Evolutionary conservation across 2,797 vertebrate species (phyloP).

Genomic region (Phataginus tricuspis): DNA sequence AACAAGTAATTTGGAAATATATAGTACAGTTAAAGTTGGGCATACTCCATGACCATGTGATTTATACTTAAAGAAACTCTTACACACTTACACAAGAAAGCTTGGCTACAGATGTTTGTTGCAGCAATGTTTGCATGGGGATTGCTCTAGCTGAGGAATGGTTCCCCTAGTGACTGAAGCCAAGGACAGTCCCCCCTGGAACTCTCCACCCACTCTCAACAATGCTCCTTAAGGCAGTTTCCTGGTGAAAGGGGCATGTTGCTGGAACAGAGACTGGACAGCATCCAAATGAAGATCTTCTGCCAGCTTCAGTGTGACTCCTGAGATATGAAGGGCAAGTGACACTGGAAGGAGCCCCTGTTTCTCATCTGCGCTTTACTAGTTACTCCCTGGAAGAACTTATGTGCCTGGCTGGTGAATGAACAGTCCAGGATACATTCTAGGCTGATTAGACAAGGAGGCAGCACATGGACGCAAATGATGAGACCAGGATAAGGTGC

Average conservation of each 20-base stretch:
- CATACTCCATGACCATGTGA: accelerated
- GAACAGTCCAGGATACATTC: not conserved
- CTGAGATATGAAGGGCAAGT: not conserved
- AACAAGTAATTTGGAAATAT: not conserved
- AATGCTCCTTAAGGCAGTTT: not conserved
- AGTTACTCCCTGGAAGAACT: not conserved
- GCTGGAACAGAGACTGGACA: not conserved
- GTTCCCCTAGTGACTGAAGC: not conserved
- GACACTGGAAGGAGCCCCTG: too few relatives aligned
- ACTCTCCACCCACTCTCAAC: not conserved
- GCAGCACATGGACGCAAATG: accelerated
- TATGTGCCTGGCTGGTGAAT: not conserved
- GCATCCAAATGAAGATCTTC: not conserved
- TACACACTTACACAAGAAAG: too few relatives aligned
- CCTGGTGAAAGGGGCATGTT: too few relatives aligned
- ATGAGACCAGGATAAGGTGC: not conserved
- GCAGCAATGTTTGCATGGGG: not conserved
- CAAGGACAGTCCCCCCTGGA: not conserved
- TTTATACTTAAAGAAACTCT: not conserved
- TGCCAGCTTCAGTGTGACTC: not conserved
- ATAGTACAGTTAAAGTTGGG: not conserved
- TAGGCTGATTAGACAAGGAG: not conserved
- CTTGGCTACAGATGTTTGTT: not conserved
- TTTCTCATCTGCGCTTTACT: not conserved
- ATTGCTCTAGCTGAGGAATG: too few relatives aligned